Evolutionary conservation across 2,888 invertebrate species (phyloP), one percentile per base, ranked within the genome.

Genomic region (Acleris holmiana): DNA sequence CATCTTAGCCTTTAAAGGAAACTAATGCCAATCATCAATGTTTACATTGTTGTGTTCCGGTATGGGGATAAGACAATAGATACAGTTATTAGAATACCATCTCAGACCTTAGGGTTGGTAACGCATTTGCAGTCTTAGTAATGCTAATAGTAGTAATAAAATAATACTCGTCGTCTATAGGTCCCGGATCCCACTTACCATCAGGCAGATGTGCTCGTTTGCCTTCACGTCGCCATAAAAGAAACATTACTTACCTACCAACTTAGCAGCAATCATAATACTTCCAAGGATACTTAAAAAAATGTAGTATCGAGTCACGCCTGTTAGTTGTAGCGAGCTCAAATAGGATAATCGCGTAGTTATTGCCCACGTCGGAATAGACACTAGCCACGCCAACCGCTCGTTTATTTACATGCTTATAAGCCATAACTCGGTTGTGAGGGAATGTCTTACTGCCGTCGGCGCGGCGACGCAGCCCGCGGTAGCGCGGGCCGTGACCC

Each of bases 281-380:
- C 59, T 29, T 23, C 66, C 51, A 66, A 51, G 55, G 61, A 66
- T 66, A 50, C 61, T 61, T 61, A 61, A 51, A 66, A 64, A 68
- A 62, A 69, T 59, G 59, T 61, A 47, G 47, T 56, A 73, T 66
- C 71, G 71, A 83, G 88, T 88, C 86, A 86, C 88, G 89, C 85
- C 85, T 83, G 83, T 83, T 80, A 80, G 82, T 73, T 80, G 85
- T 85, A 79, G 79, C 80, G 76, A 76, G 79, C 82, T 79, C 81
- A 85, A 89, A 88, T 88, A 85, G 87, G 87, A 87, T 89, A 89
- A 89, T 89, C 86, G 89, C 78, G 69, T 81, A 83, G 86, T 89
- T 89, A 88, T 86, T 87, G 88, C 84, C 78, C 75, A 82, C 76
- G 84, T 79, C 80, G 82, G 84, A 91, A 91, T 91, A 89, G 89